A percentile compares a stretch with the other conserved stretches of the same genome.
Conservation (phyloP, 2,797 vertebrate genomes). For the Rhabdophis nuchalis region DNA sequence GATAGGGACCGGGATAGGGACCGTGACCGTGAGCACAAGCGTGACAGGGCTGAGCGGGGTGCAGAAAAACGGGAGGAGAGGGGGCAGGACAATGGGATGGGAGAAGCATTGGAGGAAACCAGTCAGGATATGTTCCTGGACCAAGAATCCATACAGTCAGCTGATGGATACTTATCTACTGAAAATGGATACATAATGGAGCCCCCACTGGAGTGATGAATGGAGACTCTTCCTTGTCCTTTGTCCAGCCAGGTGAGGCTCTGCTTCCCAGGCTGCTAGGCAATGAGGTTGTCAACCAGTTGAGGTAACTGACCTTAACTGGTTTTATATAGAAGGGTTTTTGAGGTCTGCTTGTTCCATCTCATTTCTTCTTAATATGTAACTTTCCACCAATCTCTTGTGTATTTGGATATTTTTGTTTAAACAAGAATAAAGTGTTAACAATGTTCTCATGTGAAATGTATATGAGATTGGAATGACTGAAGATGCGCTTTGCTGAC, state of each 20-base stretch:
- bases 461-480: neutral
- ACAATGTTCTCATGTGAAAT: constrained; percentile 15
- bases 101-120: constrained; percentile 69
- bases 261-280: constrained; percentile 12
- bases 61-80: constrained; percentile 70
- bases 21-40: constrained; percentile 76
- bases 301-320: constrained; percentile 14
- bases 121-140: constrained; percentile 83
- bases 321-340: constrained; percentile 34
- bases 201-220: constrained; percentile 72
- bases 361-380: constrained; percentile 26
- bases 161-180: constrained; percentile 80
- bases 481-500: neutral
- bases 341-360: constrained; percentile 8
- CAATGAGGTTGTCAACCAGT: constrained; percentile 11
- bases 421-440: constrained; percentile 31
- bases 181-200: constrained; percentile 85
- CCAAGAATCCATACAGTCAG: constrained; percentile 78
- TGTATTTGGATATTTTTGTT: constrained; percentile 35
- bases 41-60: constrained; percentile 80
- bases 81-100: constrained; percentile 77
- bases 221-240: neutral
- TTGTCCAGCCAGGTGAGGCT: constrained; percentile 5
- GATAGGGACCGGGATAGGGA: constrained; percentile 80
- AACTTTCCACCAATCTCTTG: constrained; percentile 11